phyloP scores from a whole-genome alignment of 2,888 invertebrate species.

The Serrognathus titanus region DNA sequence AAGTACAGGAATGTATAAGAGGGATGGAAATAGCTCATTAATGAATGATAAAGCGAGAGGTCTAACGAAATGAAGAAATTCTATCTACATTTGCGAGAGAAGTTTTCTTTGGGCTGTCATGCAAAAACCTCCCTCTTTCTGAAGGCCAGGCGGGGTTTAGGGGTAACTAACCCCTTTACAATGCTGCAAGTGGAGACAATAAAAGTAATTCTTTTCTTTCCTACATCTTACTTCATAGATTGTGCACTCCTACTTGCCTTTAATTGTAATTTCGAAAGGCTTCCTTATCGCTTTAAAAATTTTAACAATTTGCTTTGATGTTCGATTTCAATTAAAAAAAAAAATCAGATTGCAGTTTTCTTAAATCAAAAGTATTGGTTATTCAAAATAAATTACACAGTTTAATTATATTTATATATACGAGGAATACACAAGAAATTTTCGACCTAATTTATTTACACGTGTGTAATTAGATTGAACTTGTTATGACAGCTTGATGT shows the following conservation, averaged over 20 bases:
- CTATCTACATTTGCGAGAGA: conserved; percentile 58
- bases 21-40: conserved; percentile 34
- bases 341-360: too few species aligned
- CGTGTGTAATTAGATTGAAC: too few species aligned
- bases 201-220: conserved; percentile 44
- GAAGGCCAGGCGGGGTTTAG: conserved; percentile 20
- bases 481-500: too few species aligned
- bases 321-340: background rate
- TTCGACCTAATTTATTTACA: too few species aligned
- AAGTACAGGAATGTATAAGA: conserved; percentile 32
- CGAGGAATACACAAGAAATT: too few species aligned
- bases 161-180: conserved; percentile 40
- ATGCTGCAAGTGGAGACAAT: conserved; percentile 42
- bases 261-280: conserved; percentile 37
- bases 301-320: conserved; percentile 26
- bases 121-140: conserved; percentile 43
- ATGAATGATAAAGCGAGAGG: conserved; percentile 42
- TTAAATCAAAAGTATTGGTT: too few species aligned
- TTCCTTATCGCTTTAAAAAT: conserved; percentile 36
- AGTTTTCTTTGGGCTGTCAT: conserved; percentile 48
- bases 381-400: too few species aligned
- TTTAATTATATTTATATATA: too few species aligned
- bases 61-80: conserved; percentile 60
- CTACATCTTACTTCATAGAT: conserved; percentile 36
- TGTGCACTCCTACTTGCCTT: conserved; percentile 27